phyloP scores from a whole-genome alignment of 1,140 invertebrate genomes.

The Steinernema feltiae region DNA sequence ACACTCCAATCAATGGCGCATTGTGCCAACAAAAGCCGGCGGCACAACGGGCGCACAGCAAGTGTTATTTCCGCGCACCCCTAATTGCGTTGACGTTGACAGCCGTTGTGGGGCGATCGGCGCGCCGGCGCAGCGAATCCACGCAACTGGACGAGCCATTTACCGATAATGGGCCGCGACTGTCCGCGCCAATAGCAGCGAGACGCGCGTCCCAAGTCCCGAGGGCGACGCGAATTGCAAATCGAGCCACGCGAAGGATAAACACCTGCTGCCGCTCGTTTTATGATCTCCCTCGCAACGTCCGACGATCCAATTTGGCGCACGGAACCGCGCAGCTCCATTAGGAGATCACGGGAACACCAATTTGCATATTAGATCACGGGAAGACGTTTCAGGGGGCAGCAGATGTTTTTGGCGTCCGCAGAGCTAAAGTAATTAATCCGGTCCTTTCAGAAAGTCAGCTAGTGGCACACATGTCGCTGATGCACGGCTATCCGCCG shows the following conservation, averaged over 20 bases:
- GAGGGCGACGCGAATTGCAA: no score
- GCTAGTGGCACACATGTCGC: slow-evolving; percentile 47
- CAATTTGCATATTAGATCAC: slow-evolving; percentile 4
- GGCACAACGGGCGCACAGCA: not conserved
- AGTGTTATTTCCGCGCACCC: not conserved
- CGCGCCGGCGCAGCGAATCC: no score
- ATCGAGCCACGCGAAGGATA: no score
- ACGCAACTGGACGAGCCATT: not conserved
- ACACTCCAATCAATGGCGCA: not conserved
- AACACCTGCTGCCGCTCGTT: not conserved
- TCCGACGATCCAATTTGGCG: not conserved
- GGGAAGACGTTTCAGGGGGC: no score
- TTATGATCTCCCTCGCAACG: no score
- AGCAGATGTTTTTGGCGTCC: not conserved
- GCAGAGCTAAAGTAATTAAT: not conserved
- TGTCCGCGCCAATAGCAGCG: not conserved
- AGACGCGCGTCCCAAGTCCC: no score
- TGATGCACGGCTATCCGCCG: slow-evolving; percentile 45
- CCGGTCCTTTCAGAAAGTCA: slow-evolving; percentile 44
- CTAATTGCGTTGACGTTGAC: slow-evolving; percentile 4
- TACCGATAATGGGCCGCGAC: slow-evolving; percentile 11
- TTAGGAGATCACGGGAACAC: not conserved
- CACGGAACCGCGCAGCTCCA: not conserved
- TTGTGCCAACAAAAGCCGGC: slow-evolving; percentile 4
- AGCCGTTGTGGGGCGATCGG: not conserved